Percentiles rank a stretch among this genome's conserved stretches.
phyloP scores from a whole-genome alignment of 2,113 vertebrate genomes.

The Condylura cristata region DNA sequence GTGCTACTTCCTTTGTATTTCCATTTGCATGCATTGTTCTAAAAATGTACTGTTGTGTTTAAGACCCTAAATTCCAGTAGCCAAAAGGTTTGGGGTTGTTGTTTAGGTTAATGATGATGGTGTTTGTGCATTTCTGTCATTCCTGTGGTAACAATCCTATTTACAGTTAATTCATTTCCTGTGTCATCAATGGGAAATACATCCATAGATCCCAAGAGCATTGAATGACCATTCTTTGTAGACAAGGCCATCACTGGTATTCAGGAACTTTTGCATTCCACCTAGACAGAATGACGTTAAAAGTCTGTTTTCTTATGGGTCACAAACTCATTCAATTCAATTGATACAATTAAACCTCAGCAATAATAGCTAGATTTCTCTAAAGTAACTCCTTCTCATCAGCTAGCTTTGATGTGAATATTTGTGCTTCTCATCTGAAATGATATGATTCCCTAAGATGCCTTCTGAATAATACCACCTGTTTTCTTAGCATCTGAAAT shows the following conservation, averaged over 20 bases:
- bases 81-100: background rate
- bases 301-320: slow-evolving; percentile 65
- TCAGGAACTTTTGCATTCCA: background rate
- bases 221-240: background rate
- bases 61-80: background rate
- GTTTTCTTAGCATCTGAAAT: slow-evolving; percentile 48
- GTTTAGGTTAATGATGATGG: background rate
- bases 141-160: background rate
- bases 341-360: slow-evolving; percentile 66
- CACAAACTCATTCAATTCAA: slow-evolving; percentile 63
- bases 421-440: slow-evolving; percentile 27
- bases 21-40: background rate
- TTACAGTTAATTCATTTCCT: background rate
- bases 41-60: background rate
- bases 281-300: slow-evolving; percentile 52
- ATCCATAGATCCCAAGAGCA: background rate
- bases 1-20: slow-evolving; percentile 30
- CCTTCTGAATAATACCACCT: slow-evolving; percentile 9
- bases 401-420: slow-evolving; percentile 38
- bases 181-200: background rate
- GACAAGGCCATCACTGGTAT: background rate
- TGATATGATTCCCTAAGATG: background rate
- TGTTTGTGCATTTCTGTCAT: background rate
- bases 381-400: slow-evolving; percentile 34
- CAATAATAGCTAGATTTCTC: slow-evolving; percentile 9